These are phyloP conservation scores for Thunnus albacares DNA, from an alignment of 2,797 vertebrate species.

Conservation along the genomic window DNA sequence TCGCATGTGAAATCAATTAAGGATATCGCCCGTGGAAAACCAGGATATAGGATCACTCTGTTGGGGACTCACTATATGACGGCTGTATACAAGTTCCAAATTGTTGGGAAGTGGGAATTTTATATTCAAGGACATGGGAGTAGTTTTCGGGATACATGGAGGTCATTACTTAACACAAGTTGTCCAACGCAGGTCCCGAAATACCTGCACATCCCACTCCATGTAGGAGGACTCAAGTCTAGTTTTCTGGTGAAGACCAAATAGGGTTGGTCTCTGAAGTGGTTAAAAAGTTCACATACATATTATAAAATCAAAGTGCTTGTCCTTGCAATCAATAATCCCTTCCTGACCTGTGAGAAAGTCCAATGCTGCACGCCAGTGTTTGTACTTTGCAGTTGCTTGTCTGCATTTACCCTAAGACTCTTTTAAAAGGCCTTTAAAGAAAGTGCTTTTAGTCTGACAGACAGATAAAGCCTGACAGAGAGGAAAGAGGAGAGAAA, in stretches of 20 bases:
- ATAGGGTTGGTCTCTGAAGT: neutral
- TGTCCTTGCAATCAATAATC: neutral
- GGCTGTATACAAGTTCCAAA: slow-evolving; percentile 14
- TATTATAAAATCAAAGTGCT: neutral
- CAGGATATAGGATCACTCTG: slow-evolving; percentile 35
- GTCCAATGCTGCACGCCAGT: neutral
- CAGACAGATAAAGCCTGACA: slow-evolving; percentile 52
- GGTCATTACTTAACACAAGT: slow-evolving; percentile 39
- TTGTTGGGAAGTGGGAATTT: slow-evolving; percentile 30
- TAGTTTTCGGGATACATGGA: slow-evolving; percentile 21
- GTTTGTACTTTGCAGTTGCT: slow-evolving; percentile 16
- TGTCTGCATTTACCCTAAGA: slow-evolving; percentile 35
- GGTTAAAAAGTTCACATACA: neutral
- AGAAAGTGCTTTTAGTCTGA: slow-evolving; percentile 62
- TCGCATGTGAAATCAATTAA: slow-evolving; percentile 83
- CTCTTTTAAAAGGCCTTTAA: slow-evolving; percentile 51
- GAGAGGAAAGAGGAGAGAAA: slow-evolving; percentile 42
- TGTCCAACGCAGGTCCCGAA: neutral
- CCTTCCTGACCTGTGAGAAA: neutral
- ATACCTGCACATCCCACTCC: slow-evolving; percentile 6
- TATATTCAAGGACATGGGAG: slow-evolving; percentile 68
- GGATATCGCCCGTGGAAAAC: slow-evolving; percentile 56
- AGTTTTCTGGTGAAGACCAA: neutral
- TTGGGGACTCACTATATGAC: slow-evolving; percentile 29
- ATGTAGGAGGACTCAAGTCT: neutral